Conservation (phyloP, 2,113 vertebrate species). For the Herpetotheres cachinnans region DNA sequence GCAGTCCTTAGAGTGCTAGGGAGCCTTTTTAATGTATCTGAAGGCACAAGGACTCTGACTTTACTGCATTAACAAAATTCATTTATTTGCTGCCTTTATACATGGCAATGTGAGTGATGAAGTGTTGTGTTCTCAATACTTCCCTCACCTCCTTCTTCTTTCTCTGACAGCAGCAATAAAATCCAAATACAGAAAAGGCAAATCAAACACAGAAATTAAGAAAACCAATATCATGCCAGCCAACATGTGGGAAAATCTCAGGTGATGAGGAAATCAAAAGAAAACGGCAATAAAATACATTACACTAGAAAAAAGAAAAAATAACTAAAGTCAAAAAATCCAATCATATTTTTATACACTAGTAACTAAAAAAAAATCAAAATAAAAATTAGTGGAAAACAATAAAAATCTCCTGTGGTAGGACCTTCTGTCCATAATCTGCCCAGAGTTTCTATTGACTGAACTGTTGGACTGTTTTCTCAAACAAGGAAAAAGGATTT, state of each 20-base stretch:
- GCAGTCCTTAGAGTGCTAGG: neutral
- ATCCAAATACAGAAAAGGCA: neutral
- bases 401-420: neutral
- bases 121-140: neutral
- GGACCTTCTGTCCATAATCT: neutral
- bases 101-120: neutral
- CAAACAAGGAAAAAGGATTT: neutral
- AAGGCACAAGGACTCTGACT: neutral
- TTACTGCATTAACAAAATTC: conserved; percentile 1
- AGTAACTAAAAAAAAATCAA: neutral
- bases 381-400: neutral
- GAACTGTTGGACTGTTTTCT: neutral
- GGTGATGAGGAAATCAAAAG: neutral
- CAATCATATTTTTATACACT: neutral
- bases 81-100: conserved; percentile 9
- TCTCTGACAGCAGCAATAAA: conserved; percentile 4
- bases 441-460: neutral
- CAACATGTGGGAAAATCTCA: neutral
- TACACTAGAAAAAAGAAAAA: neutral
- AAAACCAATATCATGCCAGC: conserved; percentile 13
- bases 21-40: conserved; percentile 3
- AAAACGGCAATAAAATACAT: neutral
- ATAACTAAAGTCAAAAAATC: neutral
- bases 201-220: conserved; percentile 10
- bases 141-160: neutral